phyloP scores from a whole-genome alignment of 2,888 invertebrate genomes.

The Merodon equestris region DNA sequence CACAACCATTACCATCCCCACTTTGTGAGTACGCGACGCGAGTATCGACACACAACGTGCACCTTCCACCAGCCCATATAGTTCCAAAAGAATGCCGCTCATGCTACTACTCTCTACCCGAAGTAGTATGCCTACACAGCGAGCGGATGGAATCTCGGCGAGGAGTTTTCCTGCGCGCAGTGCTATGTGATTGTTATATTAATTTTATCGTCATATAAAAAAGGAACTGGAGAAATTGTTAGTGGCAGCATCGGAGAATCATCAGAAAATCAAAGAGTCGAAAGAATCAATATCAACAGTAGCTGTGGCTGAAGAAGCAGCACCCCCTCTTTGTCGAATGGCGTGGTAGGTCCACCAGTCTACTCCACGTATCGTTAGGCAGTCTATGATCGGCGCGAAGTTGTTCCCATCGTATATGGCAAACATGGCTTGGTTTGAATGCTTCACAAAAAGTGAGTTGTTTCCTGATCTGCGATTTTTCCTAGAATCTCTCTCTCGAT shows the following conservation, averaged over 20 bases:
- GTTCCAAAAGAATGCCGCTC: constrained; percentile 61
- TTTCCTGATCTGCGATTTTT: constrained; percentile 66
- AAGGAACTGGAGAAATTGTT: constrained; percentile 52
- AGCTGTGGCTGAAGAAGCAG: constrained; percentile 8
- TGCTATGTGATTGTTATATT: constrained; percentile 68
- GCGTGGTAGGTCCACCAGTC: neutral
- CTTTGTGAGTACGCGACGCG: no score
- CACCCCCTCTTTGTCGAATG: constrained; percentile 56
- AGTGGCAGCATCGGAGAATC: constrained; percentile 25
- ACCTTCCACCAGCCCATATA: constrained; percentile 66
- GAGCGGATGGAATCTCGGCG: constrained; percentile 48
- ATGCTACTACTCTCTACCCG: constrained; percentile 7
- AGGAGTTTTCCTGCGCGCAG: constrained; percentile 50
- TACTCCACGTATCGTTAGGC: no score
- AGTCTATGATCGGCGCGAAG: constrained; percentile 32
- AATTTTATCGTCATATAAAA: constrained; percentile 42
- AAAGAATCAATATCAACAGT: constrained; percentile 1
- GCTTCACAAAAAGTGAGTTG: constrained; percentile 67
- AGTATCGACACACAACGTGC: constrained; percentile 34
- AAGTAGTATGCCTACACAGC: constrained; percentile 29
- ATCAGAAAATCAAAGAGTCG: constrained; percentile 8
- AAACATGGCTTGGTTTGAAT: constrained; percentile 45
- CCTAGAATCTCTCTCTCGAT: constrained; percentile 56
- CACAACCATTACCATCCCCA: constrained; percentile 59
- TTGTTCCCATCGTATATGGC: constrained; percentile 65